Evolutionary conservation across 37 sponge, comb jelly and placozoan genomes (phyloP).

Genomic region (Axinella damicornis): DNA sequence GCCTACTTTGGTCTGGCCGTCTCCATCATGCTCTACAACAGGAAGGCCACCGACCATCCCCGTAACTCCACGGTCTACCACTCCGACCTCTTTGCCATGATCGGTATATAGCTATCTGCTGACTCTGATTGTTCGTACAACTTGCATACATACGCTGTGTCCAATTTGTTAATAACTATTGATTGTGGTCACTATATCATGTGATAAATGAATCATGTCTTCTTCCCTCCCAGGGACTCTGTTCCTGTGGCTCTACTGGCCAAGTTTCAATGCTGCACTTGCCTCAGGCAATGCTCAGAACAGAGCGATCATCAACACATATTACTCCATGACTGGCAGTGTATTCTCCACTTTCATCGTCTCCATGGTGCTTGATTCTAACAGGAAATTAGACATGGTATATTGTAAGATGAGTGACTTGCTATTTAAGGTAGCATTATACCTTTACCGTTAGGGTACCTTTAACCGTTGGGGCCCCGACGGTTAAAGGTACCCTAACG

Average conservation of each 20-base stretch:
- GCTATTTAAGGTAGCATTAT: too few relatives aligned
- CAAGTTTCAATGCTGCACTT: constrained; percentile 93
- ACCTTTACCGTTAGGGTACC: too few relatives aligned
- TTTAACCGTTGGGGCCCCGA: too few relatives aligned
- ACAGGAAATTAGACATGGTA: constrained; percentile 86
- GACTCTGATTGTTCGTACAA: not conserved
- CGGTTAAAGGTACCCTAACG: too few relatives aligned
- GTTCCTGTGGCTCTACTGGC: constrained; percentile 97
- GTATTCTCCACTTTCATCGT: constrained; percentile 80
- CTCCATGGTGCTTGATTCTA: constrained; percentile 63
- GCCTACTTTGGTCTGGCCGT: constrained; percentile 95
- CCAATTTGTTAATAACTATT: not conserved
- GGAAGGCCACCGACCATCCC: constrained; percentile 61
- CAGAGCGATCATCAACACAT: constrained; percentile 93
- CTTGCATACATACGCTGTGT: not conserved
- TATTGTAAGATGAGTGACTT: too few relatives aligned
- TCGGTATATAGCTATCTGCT: constrained; percentile 57
- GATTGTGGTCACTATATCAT: too few relatives aligned
- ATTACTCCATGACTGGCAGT: constrained; percentile 86
- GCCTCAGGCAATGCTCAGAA: constrained; percentile 76
- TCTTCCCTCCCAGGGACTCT: constrained; percentile 65
- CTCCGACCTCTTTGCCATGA: constrained; percentile 94
- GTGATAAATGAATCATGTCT: too few relatives aligned
- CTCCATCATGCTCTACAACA: constrained; percentile 73
- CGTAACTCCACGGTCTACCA: constrained; percentile 72